Conservation (phyloP, 2,888 invertebrate species). For the Zhuqinia jingwanae region DNA sequence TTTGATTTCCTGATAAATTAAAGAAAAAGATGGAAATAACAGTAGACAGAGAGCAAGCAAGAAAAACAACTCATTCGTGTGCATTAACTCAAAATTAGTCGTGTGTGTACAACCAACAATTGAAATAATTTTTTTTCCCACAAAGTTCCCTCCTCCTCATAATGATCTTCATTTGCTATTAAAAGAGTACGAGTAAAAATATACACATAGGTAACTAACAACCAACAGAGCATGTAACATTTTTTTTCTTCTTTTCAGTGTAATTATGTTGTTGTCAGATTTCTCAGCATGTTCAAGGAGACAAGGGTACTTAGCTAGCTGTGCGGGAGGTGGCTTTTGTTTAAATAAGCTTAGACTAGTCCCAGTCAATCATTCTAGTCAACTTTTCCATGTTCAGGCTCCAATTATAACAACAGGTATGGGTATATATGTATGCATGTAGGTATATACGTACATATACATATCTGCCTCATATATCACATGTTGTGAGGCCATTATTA, state of each 20-base stretch:
- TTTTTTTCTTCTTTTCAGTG: conserved; percentile 41
- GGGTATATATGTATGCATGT: background rate
- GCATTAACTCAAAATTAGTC: conserved; percentile 37
- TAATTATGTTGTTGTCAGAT: conserved; percentile 75
- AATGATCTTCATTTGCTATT: conserved; percentile 46
- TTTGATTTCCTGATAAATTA: background rate
- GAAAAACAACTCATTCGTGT: conserved; percentile 24
- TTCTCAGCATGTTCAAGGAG: conserved; percentile 75
- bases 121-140: conserved; percentile 45
- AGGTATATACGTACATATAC: conserved; percentile 1
- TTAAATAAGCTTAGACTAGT: conserved; percentile 56
- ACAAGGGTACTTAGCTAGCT: conserved; percentile 76
- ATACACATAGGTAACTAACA: background rate
- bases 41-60: background rate
- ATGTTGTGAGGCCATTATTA: conserved; percentile 63
- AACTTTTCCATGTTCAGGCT: conserved; percentile 14
- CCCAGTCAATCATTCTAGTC: conserved; percentile 57
- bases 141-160: conserved; percentile 59
- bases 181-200: background rate
- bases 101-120: conserved; percentile 22
- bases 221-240: conserved; percentile 42
- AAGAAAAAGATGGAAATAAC: background rate
- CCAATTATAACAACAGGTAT: conserved; percentile 13
- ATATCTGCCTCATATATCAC: conserved; percentile 56
- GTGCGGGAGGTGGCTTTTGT: conserved; percentile 71